Evolutionary conservation across 2,888 invertebrate species (phyloP).

Genomic region (Philereme transversata): DNA sequence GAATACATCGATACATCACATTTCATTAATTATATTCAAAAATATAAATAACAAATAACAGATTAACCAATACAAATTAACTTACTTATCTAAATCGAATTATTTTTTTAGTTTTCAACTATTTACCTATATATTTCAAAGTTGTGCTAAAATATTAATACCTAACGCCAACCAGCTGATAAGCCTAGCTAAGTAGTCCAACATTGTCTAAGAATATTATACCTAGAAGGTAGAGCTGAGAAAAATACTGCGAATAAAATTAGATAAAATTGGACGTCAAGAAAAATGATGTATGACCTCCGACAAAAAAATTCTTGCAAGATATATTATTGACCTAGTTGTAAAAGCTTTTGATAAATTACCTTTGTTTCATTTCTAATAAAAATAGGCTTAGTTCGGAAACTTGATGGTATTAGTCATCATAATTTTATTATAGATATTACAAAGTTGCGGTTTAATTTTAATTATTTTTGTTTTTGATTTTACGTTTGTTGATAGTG

Average conservation of each 20-base stretch:
- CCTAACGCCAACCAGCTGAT: too few relatives aligned
- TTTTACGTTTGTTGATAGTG: too few relatives aligned
- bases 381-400: slow-evolving; percentile 38
- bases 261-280: slow-evolving; percentile 70
- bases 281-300: slow-evolving; percentile 71
- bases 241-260: slow-evolving; percentile 50
- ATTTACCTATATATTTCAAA: too few relatives aligned
- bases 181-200: neutral
- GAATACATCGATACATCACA: too few relatives aligned
- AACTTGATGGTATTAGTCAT: slow-evolving; percentile 8
- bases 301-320: slow-evolving; percentile 56
- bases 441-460: too few relatives aligned
- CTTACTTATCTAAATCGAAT: too few relatives aligned
- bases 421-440: neutral
- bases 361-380: slow-evolving; percentile 39
- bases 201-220: slow-evolving; percentile 12
- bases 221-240: slow-evolving; percentile 31
- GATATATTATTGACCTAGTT: slow-evolving; percentile 61
- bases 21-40: too few relatives aligned
- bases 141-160: too few relatives aligned
- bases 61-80: too few relatives aligned
- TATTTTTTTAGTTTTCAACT: too few relatives aligned
- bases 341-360: slow-evolving; percentile 62
- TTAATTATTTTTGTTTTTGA: too few relatives aligned
- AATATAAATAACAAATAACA: too few relatives aligned